These are phyloP conservation scores for Botia almorhae DNA, from an alignment of 2,797 vertebrate genomes.

Conservation along the genomic window DNA sequence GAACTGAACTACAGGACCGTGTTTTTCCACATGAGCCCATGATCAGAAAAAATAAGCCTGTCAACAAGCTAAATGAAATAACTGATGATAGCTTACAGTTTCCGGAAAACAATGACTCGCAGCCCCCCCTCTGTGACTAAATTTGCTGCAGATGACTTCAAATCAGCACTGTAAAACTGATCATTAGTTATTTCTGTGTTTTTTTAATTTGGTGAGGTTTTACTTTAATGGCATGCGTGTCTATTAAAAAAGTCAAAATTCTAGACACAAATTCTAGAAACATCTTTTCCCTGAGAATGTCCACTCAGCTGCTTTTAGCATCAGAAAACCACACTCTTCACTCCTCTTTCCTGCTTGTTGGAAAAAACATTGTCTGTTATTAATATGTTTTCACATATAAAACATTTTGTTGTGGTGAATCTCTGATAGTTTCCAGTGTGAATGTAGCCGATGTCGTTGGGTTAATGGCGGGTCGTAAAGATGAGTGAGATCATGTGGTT, in stretches of 20 bases:
- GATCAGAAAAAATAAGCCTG: not conserved
- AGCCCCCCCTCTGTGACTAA: not conserved
- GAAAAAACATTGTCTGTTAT: conserved; percentile 48
- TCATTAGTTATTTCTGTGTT: not conserved
- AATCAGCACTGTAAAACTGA: conserved; percentile 6
- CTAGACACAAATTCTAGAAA: conserved; percentile 4
- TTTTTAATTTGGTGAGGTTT: conserved; percentile 8
- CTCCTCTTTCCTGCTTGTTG: conserved; percentile 16
- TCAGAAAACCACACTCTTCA: conserved; percentile 42
- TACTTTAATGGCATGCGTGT: not conserved
- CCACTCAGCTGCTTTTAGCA: conserved; percentile 49
- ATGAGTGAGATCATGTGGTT: conserved; percentile 52
- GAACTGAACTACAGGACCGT: no score
- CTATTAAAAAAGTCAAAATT: conserved; percentile 24
- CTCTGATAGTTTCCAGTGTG: conserved; percentile 56
- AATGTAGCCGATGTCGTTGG: conserved; percentile 38
- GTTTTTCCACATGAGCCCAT: not conserved
- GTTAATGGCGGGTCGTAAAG: conserved; percentile 51
- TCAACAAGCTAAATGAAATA: conserved; percentile 2
- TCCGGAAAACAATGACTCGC: conserved; percentile 18
- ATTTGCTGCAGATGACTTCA: conserved; percentile 10
- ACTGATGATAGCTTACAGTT: not conserved
- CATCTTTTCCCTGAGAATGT: conserved; percentile 1
- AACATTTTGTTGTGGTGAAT: conserved; percentile 45
- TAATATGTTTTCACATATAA: conserved; percentile 54